Evolutionary conservation across 1,140 invertebrate species (phyloP).

Genomic region (Neoseiulus cucumeris): DNA sequence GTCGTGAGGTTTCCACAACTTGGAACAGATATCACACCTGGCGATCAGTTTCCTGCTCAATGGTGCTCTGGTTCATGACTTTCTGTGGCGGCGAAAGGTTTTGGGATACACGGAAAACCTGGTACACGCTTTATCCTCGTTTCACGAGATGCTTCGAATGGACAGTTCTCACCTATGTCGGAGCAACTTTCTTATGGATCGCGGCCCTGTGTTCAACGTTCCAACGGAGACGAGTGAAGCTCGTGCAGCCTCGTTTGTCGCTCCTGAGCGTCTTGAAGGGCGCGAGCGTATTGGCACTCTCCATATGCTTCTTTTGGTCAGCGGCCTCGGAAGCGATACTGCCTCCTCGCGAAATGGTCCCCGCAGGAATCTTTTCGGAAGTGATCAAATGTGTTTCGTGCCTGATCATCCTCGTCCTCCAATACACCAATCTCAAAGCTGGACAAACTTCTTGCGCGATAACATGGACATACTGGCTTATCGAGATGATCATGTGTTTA

Average conservation of each 20-base stretch:
- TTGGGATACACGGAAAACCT: background rate
- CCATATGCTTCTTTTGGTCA: background rate
- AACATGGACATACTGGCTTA: background rate
- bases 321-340: background rate
- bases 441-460: background rate
- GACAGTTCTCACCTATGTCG: conserved; percentile 16
- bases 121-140: conserved; percentile 11
- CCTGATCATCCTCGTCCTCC: background rate
- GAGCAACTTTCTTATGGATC: background rate
- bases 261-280: background rate
- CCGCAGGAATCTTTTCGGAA: background rate
- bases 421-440: background rate
- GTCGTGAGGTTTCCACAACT: no score
- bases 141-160: conserved; percentile 17
- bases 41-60: no score
- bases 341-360: background rate
- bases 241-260: background rate
- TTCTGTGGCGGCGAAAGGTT: background rate
- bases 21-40: no score
- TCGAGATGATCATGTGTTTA: background rate
- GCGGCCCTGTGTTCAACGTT: background rate
- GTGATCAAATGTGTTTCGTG: background rate
- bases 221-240: background rate
- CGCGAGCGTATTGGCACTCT: background rate
- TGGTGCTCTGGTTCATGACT: no score